These are phyloP conservation scores for Acromyrmex echinatior DNA, from an alignment of 1,140 invertebrate genomes.

Conservation along the genomic window DNA sequence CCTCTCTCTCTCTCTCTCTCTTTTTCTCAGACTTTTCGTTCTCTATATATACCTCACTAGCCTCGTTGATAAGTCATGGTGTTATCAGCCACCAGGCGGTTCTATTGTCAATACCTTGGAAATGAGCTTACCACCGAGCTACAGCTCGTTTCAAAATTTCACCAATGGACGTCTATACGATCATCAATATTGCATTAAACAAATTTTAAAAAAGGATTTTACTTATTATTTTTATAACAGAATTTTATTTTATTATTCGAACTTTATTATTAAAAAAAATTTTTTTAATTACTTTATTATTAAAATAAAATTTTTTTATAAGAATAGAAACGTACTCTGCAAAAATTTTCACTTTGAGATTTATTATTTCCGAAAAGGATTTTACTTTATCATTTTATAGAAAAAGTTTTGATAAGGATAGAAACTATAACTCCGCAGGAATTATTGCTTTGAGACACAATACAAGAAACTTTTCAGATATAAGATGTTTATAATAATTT, in stretches of 20 bases:
- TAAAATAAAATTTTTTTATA: not conserved
- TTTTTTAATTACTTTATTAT: too few relatives aligned
- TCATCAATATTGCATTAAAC: not conserved
- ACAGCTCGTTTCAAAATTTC: slow-evolving; percentile 25
- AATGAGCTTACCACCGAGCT: not conserved
- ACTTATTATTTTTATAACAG: too few relatives aligned
- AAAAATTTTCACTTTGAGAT: too few relatives aligned
- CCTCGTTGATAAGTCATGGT: slow-evolving; percentile 23
- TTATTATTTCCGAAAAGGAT: too few relatives aligned
- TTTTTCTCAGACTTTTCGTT: not conserved
- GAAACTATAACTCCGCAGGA: not conserved
- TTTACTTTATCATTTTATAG: too few relatives aligned
- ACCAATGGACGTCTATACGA: not conserved
- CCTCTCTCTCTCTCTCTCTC: not conserved
- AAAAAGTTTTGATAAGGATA: not conserved
- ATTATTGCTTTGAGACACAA: not conserved
- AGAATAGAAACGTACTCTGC: not conserved
- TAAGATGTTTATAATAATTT: not conserved
- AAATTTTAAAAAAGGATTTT: not conserved
- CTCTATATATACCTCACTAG: not conserved
- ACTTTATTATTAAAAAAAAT: too few relatives aligned
- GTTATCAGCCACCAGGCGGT: slow-evolving; percentile 17
- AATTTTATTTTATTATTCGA: too few relatives aligned
- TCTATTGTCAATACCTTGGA: slow-evolving; percentile 38
- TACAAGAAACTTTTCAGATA: not conserved